Evolutionary conservation across 1,140 invertebrate species (phyloP).

Genomic region (Tribolium madens): DNA sequence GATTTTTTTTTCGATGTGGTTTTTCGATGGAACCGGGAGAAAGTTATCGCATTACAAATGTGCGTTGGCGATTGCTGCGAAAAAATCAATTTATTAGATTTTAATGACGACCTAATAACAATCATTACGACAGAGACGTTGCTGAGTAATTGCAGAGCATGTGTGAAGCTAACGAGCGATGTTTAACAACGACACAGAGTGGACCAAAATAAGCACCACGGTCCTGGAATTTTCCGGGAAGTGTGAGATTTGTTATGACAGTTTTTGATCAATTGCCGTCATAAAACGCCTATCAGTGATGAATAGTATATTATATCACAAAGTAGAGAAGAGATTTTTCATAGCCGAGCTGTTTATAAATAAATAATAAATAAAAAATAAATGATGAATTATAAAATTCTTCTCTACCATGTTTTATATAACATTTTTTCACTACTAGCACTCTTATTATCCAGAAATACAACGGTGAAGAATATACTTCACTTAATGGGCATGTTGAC

Average conservation of each 20-base stretch:
- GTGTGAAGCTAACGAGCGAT: slow-evolving; percentile 41
- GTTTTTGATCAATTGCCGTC: not conserved
- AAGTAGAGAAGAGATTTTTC: too few species aligned
- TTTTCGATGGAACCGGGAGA: slow-evolving; percentile 15
- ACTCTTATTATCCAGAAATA: too few species aligned
- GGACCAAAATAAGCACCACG: not conserved
- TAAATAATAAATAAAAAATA: too few species aligned
- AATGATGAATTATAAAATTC: too few species aligned
- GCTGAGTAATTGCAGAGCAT: slow-evolving; percentile 2
- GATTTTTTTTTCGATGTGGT: not conserved
- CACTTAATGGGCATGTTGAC: too few species aligned
- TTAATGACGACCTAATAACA: slow-evolving; percentile 46
- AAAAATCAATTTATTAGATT: slow-evolving; percentile 44
- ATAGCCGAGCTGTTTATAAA: too few species aligned
- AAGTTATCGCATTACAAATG: slow-evolving; percentile 26
- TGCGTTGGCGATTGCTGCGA: slow-evolving; percentile 6
- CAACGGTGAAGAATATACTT: too few species aligned
- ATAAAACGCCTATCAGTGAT: too few species aligned
- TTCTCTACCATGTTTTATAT: too few species aligned
- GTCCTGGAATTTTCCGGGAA: not conserved
- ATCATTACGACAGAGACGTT: slow-evolving; percentile 31
- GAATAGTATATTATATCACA: too few species aligned
- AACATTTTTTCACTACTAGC: too few species aligned
- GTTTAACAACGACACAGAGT: slow-evolving; percentile 37
- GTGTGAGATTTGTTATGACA: not conserved